Evolutionary conservation across 2,888 invertebrate species (phyloP).

Genomic region (Drosophila melanocephala): DNA sequence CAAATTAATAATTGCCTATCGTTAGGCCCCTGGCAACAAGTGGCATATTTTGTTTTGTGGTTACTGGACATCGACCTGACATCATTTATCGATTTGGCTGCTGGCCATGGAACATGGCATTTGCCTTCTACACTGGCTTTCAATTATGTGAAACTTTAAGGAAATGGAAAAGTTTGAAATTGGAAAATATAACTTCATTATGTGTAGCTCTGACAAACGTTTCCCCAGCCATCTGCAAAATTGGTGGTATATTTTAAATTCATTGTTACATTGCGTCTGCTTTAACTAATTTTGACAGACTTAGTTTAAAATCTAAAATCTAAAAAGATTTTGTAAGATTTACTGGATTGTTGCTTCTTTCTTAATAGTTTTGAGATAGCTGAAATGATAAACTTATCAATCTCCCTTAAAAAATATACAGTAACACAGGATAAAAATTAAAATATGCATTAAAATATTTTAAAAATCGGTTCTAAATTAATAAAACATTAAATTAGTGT

Average conservation of each 20-base stretch:
- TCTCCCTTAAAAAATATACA: neutral
- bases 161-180: slow-evolving; percentile 2
- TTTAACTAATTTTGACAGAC: neutral
- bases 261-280: neutral
- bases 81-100: slow-evolving; percentile 59
- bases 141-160: neutral
- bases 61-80: slow-evolving; percentile 28
- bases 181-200: neutral
- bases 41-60: slow-evolving; percentile 45
- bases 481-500: neutral
- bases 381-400: neutral
- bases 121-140: slow-evolving; percentile 25
- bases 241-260: neutral
- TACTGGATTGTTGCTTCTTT: neutral
- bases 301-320: neutral
- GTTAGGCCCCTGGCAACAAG: slow-evolving; percentile 44
- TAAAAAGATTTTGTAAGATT: neutral
- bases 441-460: neutral
- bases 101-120: slow-evolving; percentile 17
- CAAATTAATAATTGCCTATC: slow-evolving; percentile 50
- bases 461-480: neutral
- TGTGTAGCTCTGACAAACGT: neutral
- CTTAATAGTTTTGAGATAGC: neutral
- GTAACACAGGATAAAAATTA: neutral
- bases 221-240: neutral